Evolutionary conservation across 2,797 vertebrate genomes (phyloP).

Genomic region (Champsocephalus esox): DNA sequence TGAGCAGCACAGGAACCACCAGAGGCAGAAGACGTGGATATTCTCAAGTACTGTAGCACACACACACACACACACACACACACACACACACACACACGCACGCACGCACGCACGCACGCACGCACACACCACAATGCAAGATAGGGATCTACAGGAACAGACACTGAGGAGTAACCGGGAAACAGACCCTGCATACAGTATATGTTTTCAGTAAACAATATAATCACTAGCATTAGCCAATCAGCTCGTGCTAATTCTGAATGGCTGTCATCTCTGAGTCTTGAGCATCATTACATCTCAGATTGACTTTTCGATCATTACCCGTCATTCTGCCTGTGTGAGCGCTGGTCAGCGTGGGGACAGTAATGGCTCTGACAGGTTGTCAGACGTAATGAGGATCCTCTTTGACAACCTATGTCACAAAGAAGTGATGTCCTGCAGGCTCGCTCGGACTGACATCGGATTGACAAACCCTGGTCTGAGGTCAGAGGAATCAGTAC

Average conservation of each 20-base stretch:
- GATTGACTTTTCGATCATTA: background rate
- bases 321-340: constrained; percentile 18
- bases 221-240: background rate
- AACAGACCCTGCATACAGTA: background rate
- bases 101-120: constrained; percentile 33
- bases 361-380: constrained; percentile 66
- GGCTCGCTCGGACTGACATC: constrained; percentile 53
- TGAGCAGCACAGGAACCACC: constrained; percentile 48
- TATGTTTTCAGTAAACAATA: background rate
- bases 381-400: constrained; percentile 69
- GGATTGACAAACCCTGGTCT: constrained; percentile 20
- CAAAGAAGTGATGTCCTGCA: constrained; percentile 53
- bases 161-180: constrained; percentile 35
- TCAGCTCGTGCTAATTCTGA: background rate
- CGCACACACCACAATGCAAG: constrained; percentile 39
- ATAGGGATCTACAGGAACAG: constrained; percentile 30
- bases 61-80: constrained; percentile 25
- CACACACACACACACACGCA: constrained; percentile 35
- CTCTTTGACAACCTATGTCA: constrained; percentile 67
- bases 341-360: constrained; percentile 32
- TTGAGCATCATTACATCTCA: background rate
- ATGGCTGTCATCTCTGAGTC: background rate
- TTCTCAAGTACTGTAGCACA: constrained; percentile 12
- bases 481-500: constrained; percentile 1
- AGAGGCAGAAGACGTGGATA: constrained; percentile 35